Evolutionary conservation across 1,140 invertebrate species (phyloP), one percentile per base, ranked within the genome.

Genomic region (Araneus ventricosus): DNA sequence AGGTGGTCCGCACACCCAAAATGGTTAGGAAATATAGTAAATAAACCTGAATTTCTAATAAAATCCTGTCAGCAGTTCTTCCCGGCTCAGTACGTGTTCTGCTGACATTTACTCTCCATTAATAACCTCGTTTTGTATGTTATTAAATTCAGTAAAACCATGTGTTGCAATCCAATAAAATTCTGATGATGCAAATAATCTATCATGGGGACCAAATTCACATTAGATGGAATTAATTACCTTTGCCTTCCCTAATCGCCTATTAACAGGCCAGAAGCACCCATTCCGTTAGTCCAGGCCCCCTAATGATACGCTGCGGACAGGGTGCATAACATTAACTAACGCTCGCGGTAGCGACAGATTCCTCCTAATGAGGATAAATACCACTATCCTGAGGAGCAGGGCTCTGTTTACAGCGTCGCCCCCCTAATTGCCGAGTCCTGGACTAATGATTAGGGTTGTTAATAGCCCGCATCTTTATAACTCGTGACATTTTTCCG

Each of bases 321-420:
- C 27, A 79, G 88, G 61, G 88, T 79, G 70, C 88, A 80, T 90
- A 79, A 80, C 41, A 90, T 90, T 90, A 90, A 45, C 27, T 39
- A 79, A 59, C 30, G 52, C 87, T 52, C 14, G 61, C 37, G 41
- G 67, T 90, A 67, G 75, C 75, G 88, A 90, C 88, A 79, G 67
- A n/a, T 61, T 79, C 41, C 41, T 37, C 37, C n/a, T 90, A 90
- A 90, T 90, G 88, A 90, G 88, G 88, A 90, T 80, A 79, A 90
- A 90, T 90, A 67, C 88, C 27, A 80, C 7, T 27, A 84, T 84
- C 24, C 70, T 79, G 45, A 37, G 30, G 14, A 30, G 24, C 10
- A 41, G 70, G 88, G 88, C 17, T 90, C 88, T 80, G 88, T 90
- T 90, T 90, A 90, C 88, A 57, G 70, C 67, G 24, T 90, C 88